Evolutionary conservation across 2,888 invertebrate genomes (phyloP).

Genomic region (Phalera bucephala): DNA sequence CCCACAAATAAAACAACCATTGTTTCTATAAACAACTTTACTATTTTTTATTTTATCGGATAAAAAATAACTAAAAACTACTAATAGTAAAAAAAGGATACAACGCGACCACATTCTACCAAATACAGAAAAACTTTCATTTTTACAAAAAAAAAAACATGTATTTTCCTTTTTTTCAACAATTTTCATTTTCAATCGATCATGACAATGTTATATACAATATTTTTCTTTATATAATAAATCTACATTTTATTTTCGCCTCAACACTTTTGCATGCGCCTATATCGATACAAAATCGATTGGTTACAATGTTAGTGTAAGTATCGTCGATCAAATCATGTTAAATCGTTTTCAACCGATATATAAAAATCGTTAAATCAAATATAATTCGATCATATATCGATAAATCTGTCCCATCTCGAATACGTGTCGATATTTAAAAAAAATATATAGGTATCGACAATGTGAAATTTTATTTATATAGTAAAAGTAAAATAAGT

Average conservation of each 20-base stretch:
- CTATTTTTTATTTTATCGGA: constrained; percentile 58
- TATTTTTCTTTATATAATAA: constrained; percentile 20
- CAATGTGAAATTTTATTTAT: constrained; percentile 12
- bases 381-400: constrained; percentile 1
- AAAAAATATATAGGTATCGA: constrained; percentile 32
- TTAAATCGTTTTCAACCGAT: neutral
- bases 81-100: constrained; percentile 47
- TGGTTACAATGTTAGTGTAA: neutral
- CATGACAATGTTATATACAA: constrained; percentile 27
- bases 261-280: constrained; percentile 22
- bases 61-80: constrained; percentile 77
- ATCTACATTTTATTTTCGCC: constrained; percentile 9
- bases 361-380: neutral
- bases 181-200: constrained; percentile 1
- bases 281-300: constrained; percentile 13
- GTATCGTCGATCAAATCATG: constrained; percentile 1
- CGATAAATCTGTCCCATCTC: neutral
- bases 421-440: constrained; percentile 24
- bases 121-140: constrained; percentile 21
- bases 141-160: constrained; percentile 18
- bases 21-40: constrained; percentile 39
- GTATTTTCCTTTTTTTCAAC: neutral
- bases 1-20: constrained; percentile 27
- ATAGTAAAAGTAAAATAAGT: constrained; percentile 2
- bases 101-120: constrained; percentile 25